These are phyloP conservation scores for Ctenopoma multispine DNA, from an alignment of 2,797 vertebrate species.

Conservation along the genomic window DNA sequence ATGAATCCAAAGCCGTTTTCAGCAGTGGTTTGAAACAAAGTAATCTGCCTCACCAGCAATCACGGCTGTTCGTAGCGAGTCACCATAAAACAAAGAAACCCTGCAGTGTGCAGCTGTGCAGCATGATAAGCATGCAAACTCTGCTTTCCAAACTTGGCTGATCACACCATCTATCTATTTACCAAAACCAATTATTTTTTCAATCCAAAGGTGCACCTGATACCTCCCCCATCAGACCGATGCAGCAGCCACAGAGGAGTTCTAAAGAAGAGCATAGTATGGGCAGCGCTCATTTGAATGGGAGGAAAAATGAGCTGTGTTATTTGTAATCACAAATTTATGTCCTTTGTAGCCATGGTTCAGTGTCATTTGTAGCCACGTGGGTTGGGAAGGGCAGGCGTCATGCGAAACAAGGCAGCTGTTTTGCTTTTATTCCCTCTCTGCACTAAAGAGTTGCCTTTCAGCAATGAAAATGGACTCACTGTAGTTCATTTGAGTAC, in stretches of 20 bases:
- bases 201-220: constrained; percentile 72
- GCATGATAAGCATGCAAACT: constrained; percentile 70
- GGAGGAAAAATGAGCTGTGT: constrained; percentile 44
- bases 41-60: constrained; percentile 49
- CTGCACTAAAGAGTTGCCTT: constrained; percentile 63
- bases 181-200: constrained; percentile 79
- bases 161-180: constrained; percentile 69
- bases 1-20: constrained; percentile 31
- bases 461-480: constrained; percentile 64
- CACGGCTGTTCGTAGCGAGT: constrained; percentile 51
- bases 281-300: constrained; percentile 51
- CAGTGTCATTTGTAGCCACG: constrained; percentile 51
- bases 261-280: constrained; percentile 51
- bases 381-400: constrained; percentile 55
- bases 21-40: constrained; percentile 42
- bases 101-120: constrained; percentile 64
- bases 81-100: constrained; percentile 62
- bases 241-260: constrained; percentile 48
- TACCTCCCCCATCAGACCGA: constrained; percentile 51
- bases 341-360: constrained; percentile 65
- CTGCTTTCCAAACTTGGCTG: constrained; percentile 55
- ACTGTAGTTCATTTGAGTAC: constrained; percentile 55
- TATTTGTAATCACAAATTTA: constrained; percentile 74
- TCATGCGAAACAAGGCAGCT: constrained; percentile 68
- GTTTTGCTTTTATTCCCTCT: constrained; percentile 62